Conservation (phyloP, 2,888 invertebrate species). For the Hesperia comma region DNA sequence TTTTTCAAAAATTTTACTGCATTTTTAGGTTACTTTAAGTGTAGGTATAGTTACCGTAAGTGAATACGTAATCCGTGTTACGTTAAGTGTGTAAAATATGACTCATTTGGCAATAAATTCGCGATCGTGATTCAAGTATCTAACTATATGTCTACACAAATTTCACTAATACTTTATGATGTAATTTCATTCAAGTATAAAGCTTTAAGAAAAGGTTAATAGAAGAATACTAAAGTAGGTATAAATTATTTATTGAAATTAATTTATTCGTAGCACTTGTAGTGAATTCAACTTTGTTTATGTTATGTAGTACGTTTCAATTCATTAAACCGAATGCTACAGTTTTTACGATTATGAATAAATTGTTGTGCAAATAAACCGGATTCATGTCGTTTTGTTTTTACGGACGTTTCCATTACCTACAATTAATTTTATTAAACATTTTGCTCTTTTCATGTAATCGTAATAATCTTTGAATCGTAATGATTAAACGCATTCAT, state of each 20-base stretch:
- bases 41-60: neutral
- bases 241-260: neutral
- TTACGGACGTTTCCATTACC: neutral
- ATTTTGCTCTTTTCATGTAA: neutral
- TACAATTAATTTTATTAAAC: slow-evolving; percentile 7
- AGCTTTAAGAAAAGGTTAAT: too few species aligned
- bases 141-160: too few species aligned
- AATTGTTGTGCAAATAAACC: slow-evolving; percentile 17
- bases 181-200: too few species aligned
- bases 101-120: slow-evolving; percentile 7
- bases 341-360: slow-evolving; percentile 25
- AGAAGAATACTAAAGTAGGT: too few species aligned
- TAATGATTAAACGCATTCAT: too few species aligned
- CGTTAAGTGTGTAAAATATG: neutral
- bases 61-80: neutral
- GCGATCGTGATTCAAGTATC: neutral
- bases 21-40: neutral
- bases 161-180: too few species aligned
- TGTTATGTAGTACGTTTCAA: neutral
- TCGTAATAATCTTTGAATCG: too few species aligned
- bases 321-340: slow-evolving; percentile 1
- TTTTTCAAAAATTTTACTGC: neutral
- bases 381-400: slow-evolving; percentile 19
- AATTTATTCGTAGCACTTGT: neutral
- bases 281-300: neutral